Conservation (phyloP, 2,113 vertebrate species). For the Spilogale gracilis region DNA sequence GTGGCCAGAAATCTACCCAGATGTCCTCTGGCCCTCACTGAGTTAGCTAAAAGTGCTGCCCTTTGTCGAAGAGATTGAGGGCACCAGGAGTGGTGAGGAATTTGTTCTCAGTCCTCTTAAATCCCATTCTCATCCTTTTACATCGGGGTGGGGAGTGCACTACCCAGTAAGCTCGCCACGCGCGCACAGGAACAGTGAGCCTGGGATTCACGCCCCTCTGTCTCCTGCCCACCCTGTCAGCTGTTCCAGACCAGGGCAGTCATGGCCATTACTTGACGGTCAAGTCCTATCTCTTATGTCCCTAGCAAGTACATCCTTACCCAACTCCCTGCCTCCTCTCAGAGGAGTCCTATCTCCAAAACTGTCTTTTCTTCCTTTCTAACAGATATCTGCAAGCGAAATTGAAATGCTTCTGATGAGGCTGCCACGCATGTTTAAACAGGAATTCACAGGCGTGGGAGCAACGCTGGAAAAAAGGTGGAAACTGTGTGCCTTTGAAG, state of each 20-base stretch:
- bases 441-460: constrained; percentile 98
- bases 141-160: background rate
- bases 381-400: constrained; percentile 94
- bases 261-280: background rate
- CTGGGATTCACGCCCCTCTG: too few species aligned
- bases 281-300: background rate
- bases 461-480: constrained; percentile 98
- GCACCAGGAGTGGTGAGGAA: background rate
- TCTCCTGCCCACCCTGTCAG: background rate
- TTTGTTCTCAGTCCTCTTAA: background rate
- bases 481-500: constrained; percentile 98
- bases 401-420: constrained; percentile 95
- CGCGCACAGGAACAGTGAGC: background rate
- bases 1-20: background rate
- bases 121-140: background rate
- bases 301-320: background rate
- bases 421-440: constrained; percentile 96
- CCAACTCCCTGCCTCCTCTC: background rate
- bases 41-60: background rate
- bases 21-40: background rate
- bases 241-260: background rate
- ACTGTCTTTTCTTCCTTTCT: constrained; percentile 67
- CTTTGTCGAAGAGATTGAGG: background rate
- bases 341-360: constrained; percentile 12
- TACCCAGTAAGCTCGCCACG: background rate